Evolutionary conservation across 2,888 invertebrate genomes (phyloP), one percentile per base, ranked within the genome.

Genomic region (Saturnia pavonia): DNA sequence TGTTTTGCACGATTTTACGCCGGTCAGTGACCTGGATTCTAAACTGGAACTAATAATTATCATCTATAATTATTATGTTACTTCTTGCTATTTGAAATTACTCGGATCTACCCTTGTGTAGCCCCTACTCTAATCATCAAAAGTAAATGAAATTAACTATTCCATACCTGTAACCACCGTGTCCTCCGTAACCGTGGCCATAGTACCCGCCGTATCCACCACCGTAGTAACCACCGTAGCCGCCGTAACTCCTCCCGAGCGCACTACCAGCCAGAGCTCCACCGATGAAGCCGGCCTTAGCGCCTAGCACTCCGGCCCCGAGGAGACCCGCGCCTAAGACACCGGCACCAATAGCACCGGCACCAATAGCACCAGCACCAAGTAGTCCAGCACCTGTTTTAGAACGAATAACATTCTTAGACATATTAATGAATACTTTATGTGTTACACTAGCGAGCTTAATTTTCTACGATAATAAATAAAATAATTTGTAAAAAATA

Each of bases 201-300:
- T 74, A 74, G 72, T 82, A 80, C 6, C 80, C 78, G 0, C 83
- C 82, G 72, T 83, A 80, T 3, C 82, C 79, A 4, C 83, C 80
- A 2, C 73, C 70, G 2, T 74, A 70, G 63, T 74, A 72, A 12
- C 74, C 71, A 12, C 48, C 74, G 27, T 77, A 73, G 45, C 82
- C 83, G 68, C 79, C 83, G 76, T 82, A 83, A 74, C 88, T 80
- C 68, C 84, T 79, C 71, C 84, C 72, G 27, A 87, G 74, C 1
- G 85, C 85, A 7, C 79, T 71, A n/a, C 88, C 82, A 2, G 86
- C 91, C 11, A 92, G 48, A 1, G 89, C 91, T 0, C 92, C 92
- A 1, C 92, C 92, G 22, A 93, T 68, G 22, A 91, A 78, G 6
- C 92, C 92, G 45, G 88, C 88, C 71, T 87, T 88, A 74, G 86